phyloP scores from a whole-genome alignment of 2,113 vertebrate species.

The Bucco capensis region DNA sequence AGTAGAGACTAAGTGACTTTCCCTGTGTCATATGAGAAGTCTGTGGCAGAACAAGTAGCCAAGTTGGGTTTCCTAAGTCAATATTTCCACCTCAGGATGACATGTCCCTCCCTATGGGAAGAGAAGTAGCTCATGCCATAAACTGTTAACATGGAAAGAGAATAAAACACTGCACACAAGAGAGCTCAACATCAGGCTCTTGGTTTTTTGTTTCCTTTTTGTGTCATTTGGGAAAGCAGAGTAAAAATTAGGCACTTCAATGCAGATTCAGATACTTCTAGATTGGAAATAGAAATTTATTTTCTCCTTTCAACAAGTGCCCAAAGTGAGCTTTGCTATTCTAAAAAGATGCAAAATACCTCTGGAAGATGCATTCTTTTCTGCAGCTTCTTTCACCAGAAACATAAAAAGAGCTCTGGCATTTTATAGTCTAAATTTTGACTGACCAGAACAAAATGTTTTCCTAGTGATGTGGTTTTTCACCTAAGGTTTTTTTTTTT shows the following conservation, averaged over 20 bases:
- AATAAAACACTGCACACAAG: background rate
- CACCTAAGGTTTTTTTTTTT: background rate
- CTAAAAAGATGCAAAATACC: background rate
- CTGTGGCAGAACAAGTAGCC: background rate
- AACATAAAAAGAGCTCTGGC: background rate
- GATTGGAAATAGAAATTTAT: background rate
- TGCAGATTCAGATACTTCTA: background rate
- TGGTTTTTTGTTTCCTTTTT: background rate
- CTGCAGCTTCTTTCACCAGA: background rate
- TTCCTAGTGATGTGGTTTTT: background rate
- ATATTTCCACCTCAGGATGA: rapidly evolving
- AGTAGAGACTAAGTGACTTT: background rate
- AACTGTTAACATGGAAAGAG: background rate
- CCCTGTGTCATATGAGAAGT: background rate
- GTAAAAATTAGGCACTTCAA: background rate
- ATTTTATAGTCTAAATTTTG: background rate
- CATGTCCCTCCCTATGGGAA: background rate
- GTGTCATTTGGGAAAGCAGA: background rate
- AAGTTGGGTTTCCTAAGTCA: background rate
- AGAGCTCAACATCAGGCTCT: background rate
- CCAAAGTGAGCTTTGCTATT: background rate
- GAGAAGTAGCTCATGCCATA: background rate
- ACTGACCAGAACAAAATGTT: constrained; percentile 1
- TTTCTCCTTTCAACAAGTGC: background rate
- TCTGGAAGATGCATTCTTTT: background rate